Base-by-base conservation (phyloP, 2,113 vertebrate species). In the Leptobrachium leishanense region DNA sequence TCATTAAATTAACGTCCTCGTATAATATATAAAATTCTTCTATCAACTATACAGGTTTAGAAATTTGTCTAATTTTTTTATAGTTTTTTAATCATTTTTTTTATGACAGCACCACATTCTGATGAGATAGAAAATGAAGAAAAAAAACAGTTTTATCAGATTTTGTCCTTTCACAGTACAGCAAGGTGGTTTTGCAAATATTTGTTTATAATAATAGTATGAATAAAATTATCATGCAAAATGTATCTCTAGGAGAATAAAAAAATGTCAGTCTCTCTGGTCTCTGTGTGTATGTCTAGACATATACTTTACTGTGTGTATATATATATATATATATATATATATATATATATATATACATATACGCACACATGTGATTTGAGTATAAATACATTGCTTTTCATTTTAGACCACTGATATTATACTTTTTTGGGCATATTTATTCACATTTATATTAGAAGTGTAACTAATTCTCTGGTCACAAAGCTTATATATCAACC, bases 1-100 rank as follows among this genome's bases (percentile, higher is more conserved):
- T 59, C 6, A 59, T 59, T 1, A 3, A 8, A 50, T 50, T 5
- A 50, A 5, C 8, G 13, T 13, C 55, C 55, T 59, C 55, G 13
- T 59, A 59, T 12, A 59, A 59, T 59, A 41, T 42, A 42, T 66
- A 6, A 46, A 67, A 68, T 13, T 20, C 53, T 15, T 6, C 43
- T 46, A n/a, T 57, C 54, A 72, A 59, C 59, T 59, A 72, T 54
- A 72, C 54, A 59, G 54, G 71, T 72, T 72, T 72, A 57, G 54
- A 59, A 77, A 43, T 50, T 43, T 62, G 54, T 77, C 66, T 9
- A 70, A 54, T 62, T 62, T 11, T 59, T 59, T 59, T 59, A 10
- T 13, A 1, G 4, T 50, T 50, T 50, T 50, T 50, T 50, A 50
- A 50, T 4, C 8, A 8, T 50, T 50, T 31, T 31, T 15, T 59